Conservation (phyloP, 2,113 vertebrate species). For the Sceloporus tristichus region DNA sequence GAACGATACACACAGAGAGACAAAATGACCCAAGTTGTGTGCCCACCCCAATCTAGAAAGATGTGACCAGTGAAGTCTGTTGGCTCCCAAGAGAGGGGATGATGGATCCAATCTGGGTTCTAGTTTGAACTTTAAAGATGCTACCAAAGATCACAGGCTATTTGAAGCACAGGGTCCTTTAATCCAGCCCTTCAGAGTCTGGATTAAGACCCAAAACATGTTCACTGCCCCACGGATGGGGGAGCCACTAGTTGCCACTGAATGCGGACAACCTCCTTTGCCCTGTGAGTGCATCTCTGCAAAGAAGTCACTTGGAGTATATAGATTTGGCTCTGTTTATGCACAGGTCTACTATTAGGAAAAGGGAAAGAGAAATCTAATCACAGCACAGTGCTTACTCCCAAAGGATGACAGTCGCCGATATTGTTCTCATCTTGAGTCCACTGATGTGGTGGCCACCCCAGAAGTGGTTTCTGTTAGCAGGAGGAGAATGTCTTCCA, state of each 20-base stretch:
- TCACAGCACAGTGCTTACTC: not conserved
- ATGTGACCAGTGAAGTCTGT: too few relatives aligned
- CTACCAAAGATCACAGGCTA: too few relatives aligned
- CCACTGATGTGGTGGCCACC: not conserved
- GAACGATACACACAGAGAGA: not conserved
- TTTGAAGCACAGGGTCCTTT: too few relatives aligned
- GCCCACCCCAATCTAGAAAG: too few relatives aligned
- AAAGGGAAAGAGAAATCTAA: not conserved
- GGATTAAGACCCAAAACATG: too few relatives aligned
- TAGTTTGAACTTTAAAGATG: too few relatives aligned
- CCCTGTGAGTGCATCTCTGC: not conserved
- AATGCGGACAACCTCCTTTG: not conserved
- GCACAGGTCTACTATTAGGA: not conserved
- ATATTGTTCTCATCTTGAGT: not conserved
- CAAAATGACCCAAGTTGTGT: not conserved
- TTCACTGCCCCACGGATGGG: too few relatives aligned
- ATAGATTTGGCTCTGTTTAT: not conserved
- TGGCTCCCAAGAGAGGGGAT: too few relatives aligned
- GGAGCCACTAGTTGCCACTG: too few relatives aligned
- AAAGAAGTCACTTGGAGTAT: not conserved
- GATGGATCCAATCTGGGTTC: too few relatives aligned
- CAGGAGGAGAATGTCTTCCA: constrained; percentile 83
- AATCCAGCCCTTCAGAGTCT: too few relatives aligned
- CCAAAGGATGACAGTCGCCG: not conserved
- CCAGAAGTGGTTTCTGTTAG: constrained; percentile 43